These are phyloP conservation scores for Hypomecis punctinalis DNA, from an alignment of 2,888 invertebrate species.

Conservation along the genomic window DNA sequence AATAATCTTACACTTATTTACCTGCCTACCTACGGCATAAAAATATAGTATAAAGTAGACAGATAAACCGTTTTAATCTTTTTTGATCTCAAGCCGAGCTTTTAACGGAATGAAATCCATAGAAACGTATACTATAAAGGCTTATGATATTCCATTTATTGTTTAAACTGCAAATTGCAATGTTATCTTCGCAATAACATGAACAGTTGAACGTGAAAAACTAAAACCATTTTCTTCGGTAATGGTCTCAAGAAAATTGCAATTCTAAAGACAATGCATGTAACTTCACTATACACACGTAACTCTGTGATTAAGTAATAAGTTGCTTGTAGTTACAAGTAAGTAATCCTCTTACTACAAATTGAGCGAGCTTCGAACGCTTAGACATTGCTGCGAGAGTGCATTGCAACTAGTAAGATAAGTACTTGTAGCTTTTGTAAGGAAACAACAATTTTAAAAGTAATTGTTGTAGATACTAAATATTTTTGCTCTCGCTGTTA, in stretches of 20 bases:
- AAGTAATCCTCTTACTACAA: conserved; percentile 36
- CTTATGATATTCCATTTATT: conserved; percentile 13
- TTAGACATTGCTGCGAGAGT: conserved; percentile 13
- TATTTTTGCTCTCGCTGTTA: no score
- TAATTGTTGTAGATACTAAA: no score
- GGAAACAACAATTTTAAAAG: no score
- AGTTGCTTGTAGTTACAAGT: conserved; percentile 30
- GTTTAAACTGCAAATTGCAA: conserved; percentile 20
- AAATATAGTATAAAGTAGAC: not conserved
- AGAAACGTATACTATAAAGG: conserved; percentile 8
- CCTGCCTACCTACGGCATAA: no score
- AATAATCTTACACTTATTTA: no score
- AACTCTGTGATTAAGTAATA: conserved; percentile 32
- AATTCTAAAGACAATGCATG: conserved; percentile 24
- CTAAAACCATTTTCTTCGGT: conserved; percentile 15
- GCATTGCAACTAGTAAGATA: not conserved
- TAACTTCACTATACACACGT: conserved; percentile 25
- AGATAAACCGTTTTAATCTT: not conserved
- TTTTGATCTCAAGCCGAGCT: not conserved
- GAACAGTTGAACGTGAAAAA: conserved; percentile 14
- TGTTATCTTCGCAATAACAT: conserved; percentile 12
- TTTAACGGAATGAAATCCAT: conserved; percentile 1
- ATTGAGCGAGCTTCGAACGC: conserved; percentile 19
- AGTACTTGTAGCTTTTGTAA: not conserved
- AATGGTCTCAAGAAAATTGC: conserved; percentile 25